Conservation (phyloP, 2,113 vertebrate genomes). For the Origma solitaria region DNA sequence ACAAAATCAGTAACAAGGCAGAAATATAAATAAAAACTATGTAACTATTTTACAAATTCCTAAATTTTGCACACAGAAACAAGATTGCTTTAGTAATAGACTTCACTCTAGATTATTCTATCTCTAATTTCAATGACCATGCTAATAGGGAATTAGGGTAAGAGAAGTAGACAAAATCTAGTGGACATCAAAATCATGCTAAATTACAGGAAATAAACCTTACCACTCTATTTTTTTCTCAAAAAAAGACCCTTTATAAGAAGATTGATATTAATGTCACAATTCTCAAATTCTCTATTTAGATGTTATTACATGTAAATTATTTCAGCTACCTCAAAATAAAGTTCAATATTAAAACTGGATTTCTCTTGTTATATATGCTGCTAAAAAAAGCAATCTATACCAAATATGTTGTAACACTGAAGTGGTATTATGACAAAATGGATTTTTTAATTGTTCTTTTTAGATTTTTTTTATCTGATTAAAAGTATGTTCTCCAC, state of each 20-base stretch:
- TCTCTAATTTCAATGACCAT: neutral
- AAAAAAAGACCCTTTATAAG: neutral
- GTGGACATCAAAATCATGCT: neutral
- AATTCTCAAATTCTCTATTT: neutral
- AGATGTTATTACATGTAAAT: neutral
- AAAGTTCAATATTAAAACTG: neutral
- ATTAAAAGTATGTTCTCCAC: neutral
- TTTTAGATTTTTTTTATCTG: neutral
- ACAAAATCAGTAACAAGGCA: neutral
- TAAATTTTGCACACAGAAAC: neutral
- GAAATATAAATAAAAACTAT: neutral
- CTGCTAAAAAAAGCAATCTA: neutral
- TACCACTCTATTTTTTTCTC: neutral
- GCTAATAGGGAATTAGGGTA: neutral
- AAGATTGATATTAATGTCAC: neutral
- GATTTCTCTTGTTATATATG: accelerated
- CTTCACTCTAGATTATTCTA: neutral
- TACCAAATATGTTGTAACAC: accelerated
- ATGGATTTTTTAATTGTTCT: neutral
- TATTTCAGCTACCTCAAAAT: neutral
- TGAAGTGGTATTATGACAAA: neutral
- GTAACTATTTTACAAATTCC: neutral
- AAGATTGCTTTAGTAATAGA: neutral
- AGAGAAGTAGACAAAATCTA: neutral
- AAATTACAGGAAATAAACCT: neutral